phyloP scores from a whole-genome alignment of 2,113 vertebrate species.

The Clarias gariepinus region DNA sequence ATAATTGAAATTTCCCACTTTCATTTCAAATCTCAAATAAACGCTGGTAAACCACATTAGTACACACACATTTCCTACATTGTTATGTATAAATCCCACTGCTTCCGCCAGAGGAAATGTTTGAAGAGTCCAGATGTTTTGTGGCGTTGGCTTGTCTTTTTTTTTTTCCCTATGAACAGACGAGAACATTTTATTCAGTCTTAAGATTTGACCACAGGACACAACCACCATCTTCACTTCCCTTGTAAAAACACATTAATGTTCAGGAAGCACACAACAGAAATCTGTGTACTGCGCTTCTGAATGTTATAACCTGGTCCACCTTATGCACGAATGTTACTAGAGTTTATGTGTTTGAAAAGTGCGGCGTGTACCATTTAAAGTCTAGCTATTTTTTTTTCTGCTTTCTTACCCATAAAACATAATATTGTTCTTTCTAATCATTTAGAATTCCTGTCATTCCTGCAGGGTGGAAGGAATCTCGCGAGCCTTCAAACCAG shows the following conservation, averaged over 20 bases:
- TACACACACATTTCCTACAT: slow-evolving; percentile 43
- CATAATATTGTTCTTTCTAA: slow-evolving; percentile 55
- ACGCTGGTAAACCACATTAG: slow-evolving; percentile 39
- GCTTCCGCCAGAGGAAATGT: slow-evolving; percentile 43
- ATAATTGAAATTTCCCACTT: slow-evolving; percentile 42
- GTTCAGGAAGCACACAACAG: slow-evolving; percentile 29
- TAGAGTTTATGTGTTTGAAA: slow-evolving; percentile 34
- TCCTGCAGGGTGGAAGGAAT: slow-evolving; percentile 47
- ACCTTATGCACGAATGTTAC: background rate
- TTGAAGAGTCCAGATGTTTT: slow-evolving; percentile 45
- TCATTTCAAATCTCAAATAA: slow-evolving; percentile 40
- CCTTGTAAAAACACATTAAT: slow-evolving; percentile 35
- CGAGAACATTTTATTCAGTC: slow-evolving; percentile 33
- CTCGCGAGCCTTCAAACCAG: slow-evolving; percentile 42
- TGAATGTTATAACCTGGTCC: slow-evolving; percentile 19
- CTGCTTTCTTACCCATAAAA: slow-evolving; percentile 42
- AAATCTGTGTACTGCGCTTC: slow-evolving; percentile 31
- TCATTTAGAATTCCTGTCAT: slow-evolving; percentile 54
- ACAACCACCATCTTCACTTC: slow-evolving; percentile 20
- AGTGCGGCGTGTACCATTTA: background rate
- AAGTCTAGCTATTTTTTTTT: slow-evolving; percentile 27
- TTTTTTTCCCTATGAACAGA: slow-evolving; percentile 11
- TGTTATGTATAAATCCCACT: slow-evolving; percentile 46
- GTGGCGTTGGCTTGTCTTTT: slow-evolving; percentile 23
- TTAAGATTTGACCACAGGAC: slow-evolving; percentile 40